Base-by-base conservation (phyloP, 1,140 invertebrate genomes). In the Rhyzopertha dominica region DNA sequence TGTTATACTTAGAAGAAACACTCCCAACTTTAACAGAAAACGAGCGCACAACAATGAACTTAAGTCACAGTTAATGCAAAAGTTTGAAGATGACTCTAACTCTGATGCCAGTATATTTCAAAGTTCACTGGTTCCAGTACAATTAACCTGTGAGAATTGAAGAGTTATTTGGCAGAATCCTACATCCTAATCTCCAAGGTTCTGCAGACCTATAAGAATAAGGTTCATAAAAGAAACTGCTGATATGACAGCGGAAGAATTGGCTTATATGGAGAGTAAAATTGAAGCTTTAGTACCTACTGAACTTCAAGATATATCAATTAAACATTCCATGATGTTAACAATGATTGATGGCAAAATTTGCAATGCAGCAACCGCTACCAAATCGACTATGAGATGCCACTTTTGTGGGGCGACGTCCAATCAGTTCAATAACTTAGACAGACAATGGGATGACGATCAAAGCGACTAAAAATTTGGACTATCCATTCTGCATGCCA, bases 331-430 rank as follows among this genome's bases (percentile, higher is more conserved):
- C 25, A 44, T 67, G 42, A 4, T 57, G 35, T 30, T 67, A 14
- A 69, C 65, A 17, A 69, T 72, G 63, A 53, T 72, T 9, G 67
- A 73, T 45, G 65, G 58, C 8, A 71, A 74, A 59, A 62, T 70
- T 3, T 67, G 62, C 30, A 70, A 72, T 51, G 61, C 63, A 5
- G 41, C 63, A 14, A 66, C 62, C 8, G 37, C 36, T 0, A 70
- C 60, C 19, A 54, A 25, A 43, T 71, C 66, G 14, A 56, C 67
- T 8, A 49, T 44, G 31, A 50, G 55, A n/a, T 72, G 68, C 41
- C 68, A 65, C 43, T 58, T 69, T 18, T 70, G 66, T 51, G 50
- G 52, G n/a, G 26, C 36, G 13, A 67, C 59, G 24, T 63, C 62
- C 1, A 69, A 63, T 58, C 40, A 64, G 9, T 67, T 71, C 37